Evolutionary conservation across 2,888 invertebrate species (phyloP).

Genomic region (Cabera pusaria): DNA sequence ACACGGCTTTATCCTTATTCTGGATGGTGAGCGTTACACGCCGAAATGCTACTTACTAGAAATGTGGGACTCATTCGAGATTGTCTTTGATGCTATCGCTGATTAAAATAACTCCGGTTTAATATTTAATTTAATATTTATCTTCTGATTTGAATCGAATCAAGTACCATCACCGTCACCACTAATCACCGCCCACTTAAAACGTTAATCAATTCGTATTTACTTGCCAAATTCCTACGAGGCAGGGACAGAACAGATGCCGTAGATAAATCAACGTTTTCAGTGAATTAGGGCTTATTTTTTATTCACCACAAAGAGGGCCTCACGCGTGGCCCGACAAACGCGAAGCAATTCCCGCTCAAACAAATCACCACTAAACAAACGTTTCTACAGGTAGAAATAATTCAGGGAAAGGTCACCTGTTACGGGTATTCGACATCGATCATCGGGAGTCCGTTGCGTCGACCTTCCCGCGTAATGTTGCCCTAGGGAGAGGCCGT

Average conservation of each 20-base stretch:
- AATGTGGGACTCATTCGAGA: background rate
- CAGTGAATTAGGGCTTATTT: constrained; percentile 33
- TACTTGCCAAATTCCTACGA: constrained; percentile 33
- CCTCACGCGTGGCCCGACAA: constrained; percentile 48
- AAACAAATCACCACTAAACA: constrained; percentile 80
- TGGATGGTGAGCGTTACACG: background rate
- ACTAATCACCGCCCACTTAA: constrained; percentile 19
- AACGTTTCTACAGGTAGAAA: constrained; percentile 79
- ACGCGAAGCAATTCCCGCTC: constrained; percentile 64
- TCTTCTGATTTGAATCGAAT: constrained; percentile 8
- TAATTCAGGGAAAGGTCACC: constrained; percentile 82
- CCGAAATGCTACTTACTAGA: constrained; percentile 17
- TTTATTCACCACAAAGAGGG: constrained; percentile 53
- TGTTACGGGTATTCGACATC: constrained; percentile 80
- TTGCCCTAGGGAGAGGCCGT: constrained; percentile 67
- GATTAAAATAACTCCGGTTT: background rate
- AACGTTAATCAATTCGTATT: constrained; percentile 24
- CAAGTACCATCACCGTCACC: constrained; percentile 16
- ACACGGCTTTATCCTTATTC: constrained; percentile 15
- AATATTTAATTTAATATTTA: too few species aligned
- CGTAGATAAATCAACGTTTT: constrained; percentile 46
- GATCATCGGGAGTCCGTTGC: constrained; percentile 80
- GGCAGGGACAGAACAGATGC: constrained; percentile 43
- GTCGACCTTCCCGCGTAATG: constrained; percentile 75
- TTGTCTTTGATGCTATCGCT: background rate